phyloP scores from a whole-genome alignment of 2,113 vertebrate genomes.

The Lepus timidus region DNA sequence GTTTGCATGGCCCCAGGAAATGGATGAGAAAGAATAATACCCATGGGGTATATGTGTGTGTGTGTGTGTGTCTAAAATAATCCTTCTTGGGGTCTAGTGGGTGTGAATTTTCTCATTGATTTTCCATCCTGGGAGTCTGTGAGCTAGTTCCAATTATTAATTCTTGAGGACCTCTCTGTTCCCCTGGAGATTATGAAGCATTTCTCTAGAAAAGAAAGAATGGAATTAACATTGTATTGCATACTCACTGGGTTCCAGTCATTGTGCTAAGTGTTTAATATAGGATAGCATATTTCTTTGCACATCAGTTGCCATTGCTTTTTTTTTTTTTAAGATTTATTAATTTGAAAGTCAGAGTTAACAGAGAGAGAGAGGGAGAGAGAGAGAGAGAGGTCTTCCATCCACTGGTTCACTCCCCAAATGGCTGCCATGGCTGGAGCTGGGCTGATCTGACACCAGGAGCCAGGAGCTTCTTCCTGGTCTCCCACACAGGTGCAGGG shows the following conservation, averaged over 20 bases:
- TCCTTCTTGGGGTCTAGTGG: neutral
- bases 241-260: neutral
- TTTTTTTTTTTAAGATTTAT: neutral
- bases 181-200: conserved; percentile 3
- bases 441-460: no score
- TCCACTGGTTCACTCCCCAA: no score
- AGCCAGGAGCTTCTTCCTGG: no score
- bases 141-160: neutral
- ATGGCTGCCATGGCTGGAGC: no score
- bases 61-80: neutral
- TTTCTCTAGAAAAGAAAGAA: conserved; percentile 21
- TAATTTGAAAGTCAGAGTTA: no score
- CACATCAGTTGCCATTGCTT: conserved; percentile 37
- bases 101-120: conserved; percentile 20
- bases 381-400: no score
- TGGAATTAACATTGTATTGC: neutral
- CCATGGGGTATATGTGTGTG: neutral
- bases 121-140: neutral
- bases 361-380: no score
- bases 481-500: no score
- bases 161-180: neutral
- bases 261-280: conserved; percentile 1
- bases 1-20: conserved; percentile 28
- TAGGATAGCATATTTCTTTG: conserved; percentile 21
- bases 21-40: neutral